Base-by-base conservation (phyloP, 2,888 invertebrate species). In the Cyclophora albipunctata region DNA sequence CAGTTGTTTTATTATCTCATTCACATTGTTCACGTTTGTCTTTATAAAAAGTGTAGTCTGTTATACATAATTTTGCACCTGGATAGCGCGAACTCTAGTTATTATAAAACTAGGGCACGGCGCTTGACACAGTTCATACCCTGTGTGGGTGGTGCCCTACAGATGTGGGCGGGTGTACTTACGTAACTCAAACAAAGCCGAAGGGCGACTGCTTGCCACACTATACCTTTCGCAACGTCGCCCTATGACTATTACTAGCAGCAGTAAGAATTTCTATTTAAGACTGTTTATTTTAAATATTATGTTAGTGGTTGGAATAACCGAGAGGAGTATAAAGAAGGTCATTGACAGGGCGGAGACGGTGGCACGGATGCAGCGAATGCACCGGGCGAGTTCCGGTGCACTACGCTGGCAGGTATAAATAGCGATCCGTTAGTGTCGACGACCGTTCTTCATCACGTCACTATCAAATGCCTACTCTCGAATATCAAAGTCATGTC, bases 391-490 rank as follows among this genome's bases (percentile, higher is more conserved):
- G 76, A 80, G 85, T 87, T 86, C 87, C 87, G 87, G 86, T 86
- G 86, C 84, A 84, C 79, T 81, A 81, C 83, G 77, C 71, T 20
- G 74, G 76, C 86, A 86, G 86, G 87, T 88, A 88, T 86, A 86
- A 86, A 88, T 88, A 88, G 87, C 83, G 79, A 76, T 76, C 87
- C 87, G 87, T 87, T 88, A 87, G 86, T 84, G 87, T 87, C 87
- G 86, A 85, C 84, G 87, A 87, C 87, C 87, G 85, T 76, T 72
- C 69, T 66, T 69, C 71, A 69, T 74, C 77, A 70, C 72, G 74
- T 63, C 63, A 62, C 67, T 61, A 67, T 70, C 69, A 73, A 37
- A 37, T 33, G 73, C 78, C 73, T 73, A 71, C 66, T 69, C 69
- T 69, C 65, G 62, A 63, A 63, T 66, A 71, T 66, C 66, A 63